These are phyloP conservation scores for Drosophila virilis DNA, from an alignment of 1,140 invertebrate genomes.

Conservation along the genomic window DNA sequence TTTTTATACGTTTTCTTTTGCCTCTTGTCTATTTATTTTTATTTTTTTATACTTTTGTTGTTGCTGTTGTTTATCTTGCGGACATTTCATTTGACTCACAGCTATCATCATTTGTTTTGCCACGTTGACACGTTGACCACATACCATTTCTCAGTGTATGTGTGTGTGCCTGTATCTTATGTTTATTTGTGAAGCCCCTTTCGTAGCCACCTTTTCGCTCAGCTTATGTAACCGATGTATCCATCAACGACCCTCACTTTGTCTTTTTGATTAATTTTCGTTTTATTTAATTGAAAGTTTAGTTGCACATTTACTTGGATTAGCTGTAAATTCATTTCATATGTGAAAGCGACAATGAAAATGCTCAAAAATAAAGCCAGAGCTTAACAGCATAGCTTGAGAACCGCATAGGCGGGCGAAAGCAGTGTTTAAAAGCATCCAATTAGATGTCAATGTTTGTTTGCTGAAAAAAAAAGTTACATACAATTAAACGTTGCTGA, in stretches of 20 bases:
- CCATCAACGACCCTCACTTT: slow-evolving; percentile 18
- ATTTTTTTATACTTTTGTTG: background rate
- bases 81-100: slow-evolving; percentile 76
- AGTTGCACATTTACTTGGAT: slow-evolving; percentile 57
- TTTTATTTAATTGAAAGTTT: slow-evolving; percentile 78
- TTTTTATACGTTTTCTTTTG: slow-evolving; percentile 28
- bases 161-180: slow-evolving; percentile 40
- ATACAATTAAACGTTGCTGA: too few relatives aligned
- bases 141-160: slow-evolving; percentile 7
- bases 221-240: slow-evolving; percentile 40
- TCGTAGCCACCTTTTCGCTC: background rate
- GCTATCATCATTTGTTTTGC: slow-evolving; percentile 79
- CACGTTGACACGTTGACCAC: slow-evolving; percentile 67
- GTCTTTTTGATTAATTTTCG: slow-evolving; percentile 69
- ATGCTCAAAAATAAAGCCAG: background rate
- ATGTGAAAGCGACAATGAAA: slow-evolving; percentile 21
- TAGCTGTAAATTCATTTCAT: slow-evolving; percentile 59
- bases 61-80: slow-evolving; percentile 48
- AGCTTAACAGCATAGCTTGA: background rate
- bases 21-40: slow-evolving; percentile 3
- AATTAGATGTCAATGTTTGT: background rate
- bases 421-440: background rate
- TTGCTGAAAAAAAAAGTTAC: too few relatives aligned
- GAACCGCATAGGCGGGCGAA: background rate
- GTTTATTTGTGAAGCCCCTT: slow-evolving; percentile 67